A percentile compares a stretch with the other conserved stretches of the same genome.
phyloP scores from a whole-genome alignment of 2,797 vertebrate genomes.

The Notolepis coatsorum region DNA sequence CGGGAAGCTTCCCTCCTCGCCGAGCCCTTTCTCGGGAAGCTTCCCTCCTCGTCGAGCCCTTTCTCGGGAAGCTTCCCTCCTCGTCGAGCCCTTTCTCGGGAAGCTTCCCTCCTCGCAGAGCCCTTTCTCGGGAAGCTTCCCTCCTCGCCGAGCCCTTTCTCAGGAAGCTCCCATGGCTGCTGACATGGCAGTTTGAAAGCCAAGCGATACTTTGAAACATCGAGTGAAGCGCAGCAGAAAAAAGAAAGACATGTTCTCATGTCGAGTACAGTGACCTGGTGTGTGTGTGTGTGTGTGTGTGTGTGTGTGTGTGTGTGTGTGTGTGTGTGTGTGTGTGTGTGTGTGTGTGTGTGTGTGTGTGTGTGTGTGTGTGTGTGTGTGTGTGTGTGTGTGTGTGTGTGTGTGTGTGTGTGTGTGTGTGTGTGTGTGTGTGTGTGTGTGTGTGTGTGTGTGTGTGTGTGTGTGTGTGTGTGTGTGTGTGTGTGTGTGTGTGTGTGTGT shows the following conservation, averaged over 20 bases:
- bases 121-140: no score
- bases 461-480: conserved; percentile 50
- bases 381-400: conserved; percentile 34
- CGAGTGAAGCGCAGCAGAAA: conserved; percentile 33
- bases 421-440: conserved; percentile 54
- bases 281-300: conserved; percentile 22
- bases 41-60: no score
- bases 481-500: conserved; percentile 41
- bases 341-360: conserved; percentile 42
- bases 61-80: no score
- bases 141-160: no score
- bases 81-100: no score
- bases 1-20: no score
- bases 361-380: conserved; percentile 53
- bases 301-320: conserved; percentile 50
- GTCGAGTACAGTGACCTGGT: conserved; percentile 64
- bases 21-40: no score
- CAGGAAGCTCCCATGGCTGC: conserved; percentile 34
- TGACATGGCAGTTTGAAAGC: conserved; percentile 52
- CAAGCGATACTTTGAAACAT: conserved; percentile 71
- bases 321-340: conserved; percentile 41
- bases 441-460: conserved; percentile 22
- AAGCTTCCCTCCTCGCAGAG: no score
- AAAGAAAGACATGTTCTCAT: conserved; percentile 26
- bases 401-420: conserved; percentile 43